Conservation (phyloP, 2,113 vertebrate species). For the Chauna torquata region DNA sequence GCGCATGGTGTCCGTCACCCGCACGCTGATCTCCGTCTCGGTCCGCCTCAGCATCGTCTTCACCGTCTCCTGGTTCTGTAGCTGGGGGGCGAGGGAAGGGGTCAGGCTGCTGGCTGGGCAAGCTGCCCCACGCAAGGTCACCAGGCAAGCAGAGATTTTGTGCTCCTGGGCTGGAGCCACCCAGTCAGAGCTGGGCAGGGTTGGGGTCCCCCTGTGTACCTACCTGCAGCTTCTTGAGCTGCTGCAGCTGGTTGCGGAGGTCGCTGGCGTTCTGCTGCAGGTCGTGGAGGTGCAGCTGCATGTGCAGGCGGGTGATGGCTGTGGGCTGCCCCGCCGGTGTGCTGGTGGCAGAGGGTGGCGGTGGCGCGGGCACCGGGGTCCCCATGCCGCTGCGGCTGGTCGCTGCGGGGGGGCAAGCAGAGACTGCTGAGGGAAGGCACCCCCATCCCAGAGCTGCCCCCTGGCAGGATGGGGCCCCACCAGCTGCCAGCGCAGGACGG, state of each 20-base stretch:
- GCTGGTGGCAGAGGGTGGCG: conserved; percentile 76
- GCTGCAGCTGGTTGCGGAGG: conserved; percentile 91
- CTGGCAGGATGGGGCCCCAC: rapidly evolving
- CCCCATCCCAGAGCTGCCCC: neutral
- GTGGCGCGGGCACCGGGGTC: conserved; percentile 77
- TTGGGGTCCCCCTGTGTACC: rapidly evolving
- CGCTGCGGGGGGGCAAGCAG: neutral
- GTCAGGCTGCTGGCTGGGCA: neutral
- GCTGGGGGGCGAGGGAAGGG: conserved; percentile 62
- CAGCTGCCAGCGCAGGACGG: rapidly evolving
- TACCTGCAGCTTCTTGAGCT: conserved; percentile 93
- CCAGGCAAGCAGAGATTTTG: neutral
- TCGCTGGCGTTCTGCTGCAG: conserved; percentile 94
- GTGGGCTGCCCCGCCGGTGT: conserved; percentile 79
- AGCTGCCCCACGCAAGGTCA: neutral
- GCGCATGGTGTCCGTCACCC: conserved; percentile 90
- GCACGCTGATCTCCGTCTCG: conserved; percentile 91
- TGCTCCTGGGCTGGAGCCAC: rapidly evolving
- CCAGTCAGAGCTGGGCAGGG: rapidly evolving
- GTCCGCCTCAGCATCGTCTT: conserved; percentile 89
- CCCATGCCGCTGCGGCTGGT: conserved; percentile 69
- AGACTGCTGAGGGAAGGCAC: neutral
- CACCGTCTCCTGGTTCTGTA: conserved; percentile 93
- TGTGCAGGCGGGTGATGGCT: conserved; percentile 86
- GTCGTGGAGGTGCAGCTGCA: conserved; percentile 94